These are phyloP conservation scores for Poecilia wingei DNA, from an alignment of 2,797 vertebrate species.

Conservation along the genomic window DNA sequence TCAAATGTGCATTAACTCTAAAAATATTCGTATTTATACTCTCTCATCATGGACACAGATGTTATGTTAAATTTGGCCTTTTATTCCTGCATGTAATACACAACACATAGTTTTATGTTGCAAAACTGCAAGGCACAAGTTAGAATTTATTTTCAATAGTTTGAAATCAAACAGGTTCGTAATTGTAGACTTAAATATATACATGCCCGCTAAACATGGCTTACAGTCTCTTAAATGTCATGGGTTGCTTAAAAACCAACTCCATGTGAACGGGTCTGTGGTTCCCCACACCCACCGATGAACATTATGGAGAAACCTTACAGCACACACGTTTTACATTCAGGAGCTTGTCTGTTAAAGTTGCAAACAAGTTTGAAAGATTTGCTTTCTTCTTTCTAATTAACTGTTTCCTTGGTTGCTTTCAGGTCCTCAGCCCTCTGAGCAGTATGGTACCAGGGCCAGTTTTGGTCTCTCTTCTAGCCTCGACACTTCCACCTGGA, in stretches of 20 bases:
- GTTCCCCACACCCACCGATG: too few species aligned
- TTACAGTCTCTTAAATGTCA: too few species aligned
- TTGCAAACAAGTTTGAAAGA: background rate
- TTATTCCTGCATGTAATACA: background rate
- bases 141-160: background rate
- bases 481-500: conserved; percentile 83
- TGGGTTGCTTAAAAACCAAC: too few species aligned
- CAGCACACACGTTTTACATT: too few species aligned
- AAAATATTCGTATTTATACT: background rate
- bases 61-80: background rate
- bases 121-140: background rate
- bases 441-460: conserved; percentile 80
- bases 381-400: background rate
- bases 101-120: background rate
- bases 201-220: background rate
- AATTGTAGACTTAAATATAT: background rate
- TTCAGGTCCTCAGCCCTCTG: conserved; percentile 83
- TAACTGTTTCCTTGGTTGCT: conserved; percentile 5
- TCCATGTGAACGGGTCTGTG: too few species aligned
- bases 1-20: background rate
- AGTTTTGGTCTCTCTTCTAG: conserved; percentile 83
- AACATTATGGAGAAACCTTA: too few species aligned
- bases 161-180: background rate
- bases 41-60: background rate
- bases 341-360: background rate